Percentiles rank a stretch among this genome's conserved stretches.
Evolutionary conservation across 2,113 vertebrate species (phyloP).

Genomic region (Poecilia latipinna): DNA sequence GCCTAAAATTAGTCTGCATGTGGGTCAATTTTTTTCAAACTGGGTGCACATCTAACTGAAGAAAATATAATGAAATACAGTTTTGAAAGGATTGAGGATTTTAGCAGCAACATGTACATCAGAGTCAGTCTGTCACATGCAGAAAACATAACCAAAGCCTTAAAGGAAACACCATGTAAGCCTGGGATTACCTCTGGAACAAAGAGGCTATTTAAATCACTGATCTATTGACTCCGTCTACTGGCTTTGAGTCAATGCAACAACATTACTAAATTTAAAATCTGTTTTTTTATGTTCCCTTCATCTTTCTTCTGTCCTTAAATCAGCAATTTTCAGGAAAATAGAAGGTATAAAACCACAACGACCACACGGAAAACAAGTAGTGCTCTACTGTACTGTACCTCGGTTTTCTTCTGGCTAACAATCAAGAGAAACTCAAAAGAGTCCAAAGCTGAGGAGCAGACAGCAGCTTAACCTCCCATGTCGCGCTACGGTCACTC

Average conservation of each 20-base stretch:
- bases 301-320: slow-evolving; percentile 40
- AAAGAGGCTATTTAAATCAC: slow-evolving; percentile 64
- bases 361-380: neutral
- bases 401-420: slow-evolving; percentile 48
- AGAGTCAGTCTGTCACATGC: slow-evolving; percentile 39
- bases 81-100: too few relatives aligned
- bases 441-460: slow-evolving; percentile 12
- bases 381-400: slow-evolving; percentile 28
- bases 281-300: neutral
- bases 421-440: slow-evolving; percentile 4
- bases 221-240: slow-evolving; percentile 12
- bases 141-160: slow-evolving; percentile 39
- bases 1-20: slow-evolving; percentile 36
- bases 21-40: slow-evolving; percentile 25
- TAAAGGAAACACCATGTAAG: slow-evolving; percentile 49
- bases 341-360: neutral
- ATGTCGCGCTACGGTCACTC: slow-evolving; percentile 13
- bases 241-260: neutral
- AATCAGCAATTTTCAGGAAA: slow-evolving; percentile 7
- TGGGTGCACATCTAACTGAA: neutral
- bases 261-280: neutral
- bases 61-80: neutral
- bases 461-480: slow-evolving; percentile 5
- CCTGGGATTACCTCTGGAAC: slow-evolving; percentile 67
- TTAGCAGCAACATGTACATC: neutral